Evolutionary conservation across 2,888 invertebrate species (phyloP), one percentile per base, ranked within the genome.

Genomic region (Tanytarsus gracilentus): DNA sequence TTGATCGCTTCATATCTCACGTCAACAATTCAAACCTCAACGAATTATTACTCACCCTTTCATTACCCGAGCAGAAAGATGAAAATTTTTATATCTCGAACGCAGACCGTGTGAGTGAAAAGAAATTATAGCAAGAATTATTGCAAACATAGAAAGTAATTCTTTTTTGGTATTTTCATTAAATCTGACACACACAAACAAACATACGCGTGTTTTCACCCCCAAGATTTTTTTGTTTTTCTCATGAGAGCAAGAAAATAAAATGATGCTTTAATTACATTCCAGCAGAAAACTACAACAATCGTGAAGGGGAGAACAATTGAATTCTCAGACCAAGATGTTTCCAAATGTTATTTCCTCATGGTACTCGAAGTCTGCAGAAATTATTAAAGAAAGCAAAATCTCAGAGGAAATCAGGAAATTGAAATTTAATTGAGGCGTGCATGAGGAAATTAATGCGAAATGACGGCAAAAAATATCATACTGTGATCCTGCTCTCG

Each of bases 211-310:
- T n/a, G n/a, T n/a, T 33, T 33, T 33, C 33, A 33, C n/a, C 9
- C 9, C 9, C 33, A 9, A 33, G 9, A 33, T 33, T 33, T n/a
- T 33, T 33, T 33, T 33, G 11, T 11, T 33, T 33, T 11, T n/a
- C 44, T 23, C 44, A 44, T 44, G 44, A 44, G 44, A 44, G 36
- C 16, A 36, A n/a, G 14, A 1, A 36, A 36, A 36, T 14, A 44
- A 44, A 44, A 44, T 18, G 44, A 44, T 44, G 44, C 44, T 44
- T 44, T 44, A 44, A 44, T 44, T 44, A 44, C 44, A 44, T 44
- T 44, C 44, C 44, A 33, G n/a, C n/a, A n/a, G n/a, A 36, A 14
- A 36, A 14, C n/a, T 14, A 36, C 16, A 14, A 36, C 36, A 36
- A 4, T 8, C 36, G n/a, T 36, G 36, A 36, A 36, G 36, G 36